These are phyloP conservation scores for Eospalax fontanierii DNA, from an alignment of 2,797 vertebrate species.

Conservation along the genomic window DNA sequence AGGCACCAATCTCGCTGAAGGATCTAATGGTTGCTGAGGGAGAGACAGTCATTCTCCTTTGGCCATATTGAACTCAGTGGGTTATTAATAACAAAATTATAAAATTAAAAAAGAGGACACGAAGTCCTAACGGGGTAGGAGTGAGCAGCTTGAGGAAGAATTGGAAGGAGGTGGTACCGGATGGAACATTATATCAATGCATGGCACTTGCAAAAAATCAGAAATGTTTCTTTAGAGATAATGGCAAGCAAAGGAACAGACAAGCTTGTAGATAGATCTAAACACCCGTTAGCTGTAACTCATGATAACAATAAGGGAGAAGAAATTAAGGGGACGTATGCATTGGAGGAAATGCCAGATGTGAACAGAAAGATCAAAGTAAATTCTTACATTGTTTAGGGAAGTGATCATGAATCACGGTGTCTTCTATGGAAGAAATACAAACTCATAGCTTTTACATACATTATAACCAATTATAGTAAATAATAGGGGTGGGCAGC, in stretches of 20 bases:
- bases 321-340: constrained; percentile 20
- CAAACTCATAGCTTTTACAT: not conserved
- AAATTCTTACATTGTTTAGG: not conserved
- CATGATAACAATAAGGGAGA: not conserved
- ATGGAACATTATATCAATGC: not conserved
- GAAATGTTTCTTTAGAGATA: not conserved
- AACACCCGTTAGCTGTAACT: not conserved
- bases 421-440: not conserved
- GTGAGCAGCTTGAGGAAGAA: not conserved
- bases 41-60: not conserved
- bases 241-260: not conserved
- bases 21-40: not conserved
- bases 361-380: not conserved
- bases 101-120: not conserved
- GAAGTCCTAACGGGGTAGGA: too few species aligned
- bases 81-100: not conserved
- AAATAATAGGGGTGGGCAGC: not conserved
- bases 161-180: too few species aligned
- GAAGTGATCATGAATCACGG: not conserved
- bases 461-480: not conserved
- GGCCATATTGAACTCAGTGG: not conserved
- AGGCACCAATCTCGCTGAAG: not conserved
- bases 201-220: not conserved
- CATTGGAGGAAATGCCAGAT: not conserved
- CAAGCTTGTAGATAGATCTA: constrained; percentile 22